Conservation (phyloP, 2,113 vertebrate genomes). For the Triplophysa dalaica region DNA sequence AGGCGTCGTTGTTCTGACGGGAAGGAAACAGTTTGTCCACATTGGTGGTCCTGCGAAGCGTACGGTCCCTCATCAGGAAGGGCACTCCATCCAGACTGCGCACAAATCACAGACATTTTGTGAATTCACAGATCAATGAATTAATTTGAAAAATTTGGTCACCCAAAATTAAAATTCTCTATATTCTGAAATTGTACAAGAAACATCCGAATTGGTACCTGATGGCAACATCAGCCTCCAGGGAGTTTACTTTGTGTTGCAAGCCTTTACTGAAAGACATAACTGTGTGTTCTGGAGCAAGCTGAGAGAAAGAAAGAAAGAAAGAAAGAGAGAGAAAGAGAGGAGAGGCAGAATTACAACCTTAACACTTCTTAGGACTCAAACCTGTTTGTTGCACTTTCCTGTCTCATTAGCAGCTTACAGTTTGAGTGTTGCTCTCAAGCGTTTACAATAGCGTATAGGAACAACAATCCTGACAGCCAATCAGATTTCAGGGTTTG, state of each 20-base stretch:
- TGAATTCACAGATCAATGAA: too few relatives aligned
- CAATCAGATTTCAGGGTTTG: too few relatives aligned
- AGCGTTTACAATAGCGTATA: not conserved
- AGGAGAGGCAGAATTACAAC: not conserved
- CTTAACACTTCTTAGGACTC: not conserved
- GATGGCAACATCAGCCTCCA: conserved; percentile 87
- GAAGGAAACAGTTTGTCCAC: conserved; percentile 80
- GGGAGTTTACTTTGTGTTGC: conserved; percentile 81
- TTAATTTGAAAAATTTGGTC: too few relatives aligned
- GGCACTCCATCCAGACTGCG: conserved; percentile 88
- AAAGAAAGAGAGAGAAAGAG: not conserved
- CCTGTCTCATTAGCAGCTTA: not conserved
- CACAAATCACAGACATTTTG: too few relatives aligned
- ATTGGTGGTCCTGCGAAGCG: conserved; percentile 87
- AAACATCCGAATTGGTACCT: conserved; percentile 71
- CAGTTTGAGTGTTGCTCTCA: not conserved
- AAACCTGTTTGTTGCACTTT: not conserved
- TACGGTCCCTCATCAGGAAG: conserved; percentile 89
- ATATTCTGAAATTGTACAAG: not conserved
- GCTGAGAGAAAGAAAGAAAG: conserved; percentile 62
- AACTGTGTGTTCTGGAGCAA: conserved; percentile 94
- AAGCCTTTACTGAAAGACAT: conserved; percentile 93
- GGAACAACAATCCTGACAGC: too few relatives aligned
- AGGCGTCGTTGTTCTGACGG: conserved; percentile 75
- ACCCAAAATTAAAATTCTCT: too few relatives aligned